Evolutionary conservation across 2,797 vertebrate species (phyloP), one percentile per base, ranked within the genome.

Genomic region (Leptoclinus maculatus): DNA sequence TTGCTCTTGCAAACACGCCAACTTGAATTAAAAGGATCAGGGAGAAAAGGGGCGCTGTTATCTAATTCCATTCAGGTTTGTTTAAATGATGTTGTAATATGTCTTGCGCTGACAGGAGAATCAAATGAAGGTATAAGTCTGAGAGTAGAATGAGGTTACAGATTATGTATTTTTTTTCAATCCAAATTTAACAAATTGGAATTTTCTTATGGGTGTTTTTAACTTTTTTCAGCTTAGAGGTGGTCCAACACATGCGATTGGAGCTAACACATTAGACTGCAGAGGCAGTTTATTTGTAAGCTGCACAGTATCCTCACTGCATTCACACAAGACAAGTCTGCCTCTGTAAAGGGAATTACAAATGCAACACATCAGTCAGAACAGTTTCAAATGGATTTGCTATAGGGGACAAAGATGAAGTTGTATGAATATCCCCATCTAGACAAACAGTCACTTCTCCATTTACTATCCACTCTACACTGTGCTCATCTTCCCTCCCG

Each of bases 11-110:
- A 75, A 82, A 66, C 51, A 54, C 76, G 64, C 41, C 34, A 32
- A 75, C 71, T 77, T 79, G 21, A 74, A 84, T 84, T 70, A 62
- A 73, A 79, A 63, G 1, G 23, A 74, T 64, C 34, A 66, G 43
- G 29, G 38, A 72, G 41, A 49, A 57, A 53, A 36, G 25, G 25
- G 49, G 17, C 21, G 17, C 39, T 12, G 64, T 60, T 59, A 60
- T 36, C 68, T 66, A 5, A 76, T 7, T 67, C 56, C 21, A 78
- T 72, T 71, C 2, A 58, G 39, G 41, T 29, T 78, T 0, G 1
- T 25, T 64, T 36, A 49, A 56, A 76, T 69, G 9, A 41, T 27
- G 29, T 36, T 60, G 41, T 64, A 34, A 54, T 70, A 62, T 66
- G 19, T 70, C 49, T 23, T n/a, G 19, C 13, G 76, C 62, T 58